These are phyloP conservation scores for Scolopax mira DNA, from an alignment of 2,113 vertebrate species.

Conservation along the genomic window DNA sequence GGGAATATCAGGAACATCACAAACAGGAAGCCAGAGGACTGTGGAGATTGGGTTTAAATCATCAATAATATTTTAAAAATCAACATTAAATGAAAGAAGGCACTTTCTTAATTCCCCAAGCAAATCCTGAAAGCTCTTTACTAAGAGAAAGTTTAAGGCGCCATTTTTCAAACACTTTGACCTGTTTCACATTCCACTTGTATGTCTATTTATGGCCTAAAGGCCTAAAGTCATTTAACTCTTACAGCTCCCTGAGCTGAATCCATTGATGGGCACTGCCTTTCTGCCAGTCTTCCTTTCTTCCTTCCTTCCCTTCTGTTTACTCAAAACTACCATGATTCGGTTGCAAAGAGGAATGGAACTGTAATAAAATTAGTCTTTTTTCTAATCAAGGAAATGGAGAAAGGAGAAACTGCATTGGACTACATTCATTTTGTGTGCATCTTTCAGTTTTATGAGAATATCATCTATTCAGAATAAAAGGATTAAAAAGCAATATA, in stretches of 20 bases:
- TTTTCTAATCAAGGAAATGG: not conserved
- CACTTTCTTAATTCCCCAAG: not conserved
- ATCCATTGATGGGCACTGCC: not conserved
- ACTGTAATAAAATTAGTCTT: not conserved
- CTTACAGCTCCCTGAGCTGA: not conserved
- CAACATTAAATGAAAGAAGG: not conserved
- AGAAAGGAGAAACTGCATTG: not conserved
- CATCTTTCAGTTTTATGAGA: not conserved
- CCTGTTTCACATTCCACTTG: not conserved
- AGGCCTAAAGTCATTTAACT: not conserved
- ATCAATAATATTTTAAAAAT: not conserved
- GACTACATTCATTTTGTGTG: not conserved
- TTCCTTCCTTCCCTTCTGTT: not conserved
- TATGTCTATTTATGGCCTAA: not conserved
- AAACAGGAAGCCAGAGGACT: not conserved
- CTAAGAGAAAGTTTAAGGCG: not conserved
- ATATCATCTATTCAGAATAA: not conserved
- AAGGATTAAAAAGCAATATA: not conserved
- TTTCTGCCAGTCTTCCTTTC: accelerated
- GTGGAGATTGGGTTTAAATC: not conserved
- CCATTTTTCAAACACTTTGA: not conserved
- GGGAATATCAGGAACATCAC: not conserved
- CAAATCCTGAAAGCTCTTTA: not conserved
- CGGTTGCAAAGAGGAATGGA: not conserved
- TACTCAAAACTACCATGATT: not conserved